Evolutionary conservation across 1,140 invertebrate genomes (phyloP).

Genomic region (Pygmarrhopalites habei): DNA sequence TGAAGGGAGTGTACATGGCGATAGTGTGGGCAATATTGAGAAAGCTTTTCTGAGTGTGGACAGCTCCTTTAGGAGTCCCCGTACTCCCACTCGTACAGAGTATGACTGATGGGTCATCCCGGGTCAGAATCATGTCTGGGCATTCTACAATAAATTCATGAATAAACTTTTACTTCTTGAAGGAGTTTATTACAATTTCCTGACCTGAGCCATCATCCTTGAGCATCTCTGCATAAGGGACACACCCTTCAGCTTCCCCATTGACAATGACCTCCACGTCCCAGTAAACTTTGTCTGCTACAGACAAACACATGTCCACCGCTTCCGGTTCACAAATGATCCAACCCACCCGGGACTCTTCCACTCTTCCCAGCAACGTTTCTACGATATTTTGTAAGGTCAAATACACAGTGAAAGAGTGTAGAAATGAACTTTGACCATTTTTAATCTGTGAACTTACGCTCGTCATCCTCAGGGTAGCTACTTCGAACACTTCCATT

Average conservation of each 20-base stretch:
- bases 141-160: too few species aligned
- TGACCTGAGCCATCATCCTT: conserved; percentile 2
- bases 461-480: conserved; percentile 35
- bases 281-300: conserved; percentile 29
- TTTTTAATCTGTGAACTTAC: too few species aligned
- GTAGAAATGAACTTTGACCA: too few species aligned
- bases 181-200: too few species aligned
- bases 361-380: conserved; percentile 9
- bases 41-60: too few species aligned
- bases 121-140: conserved; percentile 2
- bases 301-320: conserved; percentile 17
- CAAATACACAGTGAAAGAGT: too few species aligned
- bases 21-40: too few species aligned
- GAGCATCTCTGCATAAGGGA: conserved; percentile 21
- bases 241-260: conserved; percentile 16
- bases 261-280: conserved; percentile 29
- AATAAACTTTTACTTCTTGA: too few species aligned
- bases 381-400: too few species aligned
- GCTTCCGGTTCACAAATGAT: conserved; percentile 28
- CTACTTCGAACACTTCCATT: conserved; percentile 27
- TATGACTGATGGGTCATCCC: conserved; percentile 13
- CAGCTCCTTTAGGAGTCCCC: too few species aligned
- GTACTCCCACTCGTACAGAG: too few species aligned
- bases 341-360: conserved; percentile 24
- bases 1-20: too few species aligned